A percentile compares a stretch with the other conserved stretches of the same genome.
phyloP scores from a whole-genome alignment of 2,113 vertebrate genomes.

The Miniopterus natalensis region DNA sequence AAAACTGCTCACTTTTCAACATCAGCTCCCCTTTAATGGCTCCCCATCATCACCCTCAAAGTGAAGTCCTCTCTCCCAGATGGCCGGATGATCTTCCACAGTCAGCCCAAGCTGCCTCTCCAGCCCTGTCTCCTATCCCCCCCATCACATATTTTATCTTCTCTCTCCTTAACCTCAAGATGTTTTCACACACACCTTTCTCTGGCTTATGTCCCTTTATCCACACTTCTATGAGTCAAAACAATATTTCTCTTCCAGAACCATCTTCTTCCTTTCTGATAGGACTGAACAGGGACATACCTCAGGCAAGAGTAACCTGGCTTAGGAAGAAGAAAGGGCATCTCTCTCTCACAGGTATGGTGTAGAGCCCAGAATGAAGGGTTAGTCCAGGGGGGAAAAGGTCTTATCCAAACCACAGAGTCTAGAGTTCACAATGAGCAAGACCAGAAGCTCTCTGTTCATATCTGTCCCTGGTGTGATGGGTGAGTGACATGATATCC shows the following conservation, averaged over 20 bases:
- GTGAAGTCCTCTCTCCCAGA: no score
- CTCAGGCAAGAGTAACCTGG: not conserved
- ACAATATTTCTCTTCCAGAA: not conserved
- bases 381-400: no score
- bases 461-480: not conserved
- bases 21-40: not conserved
- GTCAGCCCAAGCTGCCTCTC: not conserved
- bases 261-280: not conserved
- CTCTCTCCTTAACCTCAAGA: not conserved
- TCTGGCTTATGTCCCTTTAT: not conserved
- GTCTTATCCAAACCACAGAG: not conserved
- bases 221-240: not conserved
- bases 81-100: rapidly evolving
- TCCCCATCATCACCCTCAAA: not conserved
- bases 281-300: not conserved
- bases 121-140: not conserved
- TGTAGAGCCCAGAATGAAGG: not conserved
- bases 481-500: not conserved
- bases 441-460: not conserved
- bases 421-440: no score
- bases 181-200: not conserved
- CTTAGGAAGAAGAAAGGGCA: not conserved
- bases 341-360: not conserved
- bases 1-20: not conserved
- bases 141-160: not conserved